These are phyloP conservation scores for Zaprionus taronus DNA, from an alignment of 1,140 invertebrate species.

Conservation along the genomic window DNA sequence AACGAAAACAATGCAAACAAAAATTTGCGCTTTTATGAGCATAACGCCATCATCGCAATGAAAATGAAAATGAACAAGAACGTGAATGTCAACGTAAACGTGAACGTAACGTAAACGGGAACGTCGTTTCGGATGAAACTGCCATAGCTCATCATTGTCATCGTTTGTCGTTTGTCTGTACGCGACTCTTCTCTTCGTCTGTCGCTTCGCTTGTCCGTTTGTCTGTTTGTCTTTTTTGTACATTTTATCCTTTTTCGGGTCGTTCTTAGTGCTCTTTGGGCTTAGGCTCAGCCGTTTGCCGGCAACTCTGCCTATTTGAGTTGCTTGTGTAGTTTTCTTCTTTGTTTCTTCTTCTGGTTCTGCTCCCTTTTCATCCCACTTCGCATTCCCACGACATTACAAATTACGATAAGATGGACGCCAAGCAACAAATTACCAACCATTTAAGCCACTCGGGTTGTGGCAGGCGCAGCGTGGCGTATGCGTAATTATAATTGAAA, in stretches of 20 bases:
- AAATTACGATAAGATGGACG: constrained; percentile 37
- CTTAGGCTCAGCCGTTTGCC: constrained; percentile 18
- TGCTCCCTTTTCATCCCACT: not conserved
- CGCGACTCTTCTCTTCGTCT: constrained; percentile 16
- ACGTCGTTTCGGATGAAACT: constrained; percentile 22
- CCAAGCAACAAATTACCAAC: constrained; percentile 67
- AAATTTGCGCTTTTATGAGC: constrained; percentile 78
- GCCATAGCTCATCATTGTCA: constrained; percentile 40
- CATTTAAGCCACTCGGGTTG: constrained; percentile 51
- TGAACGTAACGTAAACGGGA: constrained; percentile 12
- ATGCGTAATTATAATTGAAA: constrained; percentile 77
- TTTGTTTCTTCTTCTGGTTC: not conserved
- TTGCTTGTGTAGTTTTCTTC: constrained; percentile 49
- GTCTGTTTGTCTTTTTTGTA: constrained; percentile 28
- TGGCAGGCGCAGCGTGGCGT: constrained; percentile 58
- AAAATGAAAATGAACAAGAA: constrained; percentile 23
- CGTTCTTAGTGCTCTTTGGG: constrained; percentile 23
- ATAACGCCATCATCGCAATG: constrained; percentile 51
- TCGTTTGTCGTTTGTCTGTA: constrained; percentile 22
- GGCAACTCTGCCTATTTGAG: constrained; percentile 30
- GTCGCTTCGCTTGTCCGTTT: not conserved
- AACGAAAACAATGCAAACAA: constrained; percentile 77
- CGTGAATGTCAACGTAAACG: not conserved
- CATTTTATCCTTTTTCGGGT: constrained; percentile 30
- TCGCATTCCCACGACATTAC: constrained; percentile 12